phyloP scores from a whole-genome alignment of 1,140 invertebrate species.

The Drosophila sucinea region DNA sequence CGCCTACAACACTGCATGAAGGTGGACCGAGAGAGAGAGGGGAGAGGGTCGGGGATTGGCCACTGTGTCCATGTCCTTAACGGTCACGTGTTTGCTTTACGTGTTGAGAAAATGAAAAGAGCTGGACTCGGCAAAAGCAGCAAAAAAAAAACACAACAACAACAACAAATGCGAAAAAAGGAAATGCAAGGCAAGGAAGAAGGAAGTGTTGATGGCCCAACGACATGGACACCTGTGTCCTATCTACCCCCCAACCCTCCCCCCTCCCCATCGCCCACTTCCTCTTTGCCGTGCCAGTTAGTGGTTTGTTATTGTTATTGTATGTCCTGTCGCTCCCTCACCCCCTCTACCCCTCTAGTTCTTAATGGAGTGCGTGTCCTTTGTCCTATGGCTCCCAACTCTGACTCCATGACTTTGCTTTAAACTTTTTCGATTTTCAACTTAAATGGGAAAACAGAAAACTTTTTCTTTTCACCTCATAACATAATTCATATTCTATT shows the following conservation, averaged over 20 bases:
- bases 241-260: background rate
- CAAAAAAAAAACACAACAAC: background rate
- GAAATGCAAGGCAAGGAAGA: slow-evolving; percentile 7
- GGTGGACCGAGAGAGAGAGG: background rate
- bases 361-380: slow-evolving; percentile 71
- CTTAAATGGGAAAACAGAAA: slow-evolving; percentile 63
- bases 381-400: slow-evolving; percentile 24
- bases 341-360: slow-evolving; percentile 41
- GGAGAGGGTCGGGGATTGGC: slow-evolving; percentile 28
- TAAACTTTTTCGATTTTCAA: slow-evolving; percentile 80
- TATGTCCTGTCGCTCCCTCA: slow-evolving; percentile 53
- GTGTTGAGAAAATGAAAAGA: slow-evolving; percentile 81
- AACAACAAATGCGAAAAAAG: background rate
- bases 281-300: slow-evolving; percentile 53
- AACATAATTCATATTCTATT: slow-evolving; percentile 77
- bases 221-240: slow-evolving; percentile 77
- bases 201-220: slow-evolving; percentile 72
- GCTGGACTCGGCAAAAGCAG: slow-evolving; percentile 27
- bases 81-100: slow-evolving; percentile 79
- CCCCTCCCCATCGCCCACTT: background rate
- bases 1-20: slow-evolving; percentile 69
- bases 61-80: slow-evolving; percentile 69
- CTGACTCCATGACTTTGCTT: slow-evolving; percentile 27
- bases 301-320: slow-evolving; percentile 68
- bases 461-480: slow-evolving; percentile 63